Base-by-base conservation (phyloP, 2,888 invertebrate genomes). In the Andrena bucephala region DNA sequence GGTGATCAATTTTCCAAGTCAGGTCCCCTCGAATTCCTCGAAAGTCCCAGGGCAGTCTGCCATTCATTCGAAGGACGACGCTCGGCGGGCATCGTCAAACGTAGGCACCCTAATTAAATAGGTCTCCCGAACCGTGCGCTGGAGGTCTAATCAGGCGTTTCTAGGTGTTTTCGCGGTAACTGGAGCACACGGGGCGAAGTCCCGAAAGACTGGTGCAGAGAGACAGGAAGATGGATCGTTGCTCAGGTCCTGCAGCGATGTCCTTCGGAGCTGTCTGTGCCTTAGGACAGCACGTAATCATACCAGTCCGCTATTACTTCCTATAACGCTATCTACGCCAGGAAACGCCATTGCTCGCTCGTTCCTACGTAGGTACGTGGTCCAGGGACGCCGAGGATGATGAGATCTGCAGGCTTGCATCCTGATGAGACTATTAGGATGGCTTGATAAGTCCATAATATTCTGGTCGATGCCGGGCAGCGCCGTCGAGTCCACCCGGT, bases 401-500 rank as follows among this genome's bases (percentile, higher is more conserved):
- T 93, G 93, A 93, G 93, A 93, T 93, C 93, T 93, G 92, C 93
- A 91, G 92, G 92, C 92, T 93, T 92, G 93, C 93, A 93, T 93
- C 93, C 93, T 93, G 93, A 93, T 93, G 93, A 93, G 93, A 93
- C 93, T 93, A 93, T 93, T 93, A 93, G 92, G 93, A 92, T 92
- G 91, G 92, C 92, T 93, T 93, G 93, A 93, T 93, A 93, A 93
- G 93, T 93, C 93, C 89, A 92, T 93, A 93, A 93, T 93, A 93
- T 93, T 93, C 92, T 90, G 90, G 90, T 92, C 91, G 90, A 91
- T 89, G 90, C 90, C 83, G 85, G 84, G 81, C 87, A 89, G 83
- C 87, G 86, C 89, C 91, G 90, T 90, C 89, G 91, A 90, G 89
- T 89, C 89, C 91, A 92, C 90, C 91, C 90, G 92, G 91, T 90